These are phyloP conservation scores for Coryphaenoides rupestris DNA, from an alignment of 2,113 vertebrate species.

Conservation along the genomic window DNA sequence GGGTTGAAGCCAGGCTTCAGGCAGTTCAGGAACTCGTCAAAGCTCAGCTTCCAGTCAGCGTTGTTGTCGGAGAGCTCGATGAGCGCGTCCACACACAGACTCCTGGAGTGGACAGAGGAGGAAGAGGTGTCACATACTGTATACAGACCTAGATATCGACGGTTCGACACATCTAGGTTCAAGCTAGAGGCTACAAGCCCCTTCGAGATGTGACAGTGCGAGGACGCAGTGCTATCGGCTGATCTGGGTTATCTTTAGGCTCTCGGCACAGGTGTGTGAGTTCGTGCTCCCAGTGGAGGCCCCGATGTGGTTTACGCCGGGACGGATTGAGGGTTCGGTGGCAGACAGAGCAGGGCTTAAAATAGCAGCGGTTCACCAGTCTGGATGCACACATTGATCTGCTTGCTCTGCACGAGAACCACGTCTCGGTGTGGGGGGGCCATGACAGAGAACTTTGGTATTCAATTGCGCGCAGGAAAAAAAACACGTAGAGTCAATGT, in stretches of 20 bases:
- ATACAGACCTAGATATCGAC: neutral
- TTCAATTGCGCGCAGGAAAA: neutral
- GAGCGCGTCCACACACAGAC: slow-evolving; percentile 94
- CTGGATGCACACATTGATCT: slow-evolving; percentile 14
- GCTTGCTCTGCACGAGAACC: neutral
- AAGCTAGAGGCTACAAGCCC: neutral
- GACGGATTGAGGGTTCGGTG: slow-evolving; percentile 28
- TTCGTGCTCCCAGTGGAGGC: slow-evolving; percentile 21
- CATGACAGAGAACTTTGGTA: neutral
- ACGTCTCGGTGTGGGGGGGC: neutral
- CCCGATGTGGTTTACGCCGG: slow-evolving; percentile 26
- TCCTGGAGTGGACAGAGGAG: slow-evolving; percentile 77
- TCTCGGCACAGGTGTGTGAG: slow-evolving; percentile 23
- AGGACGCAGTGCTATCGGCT: too few relatives aligned
- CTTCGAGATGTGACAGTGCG: too few relatives aligned
- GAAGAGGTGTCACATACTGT: too few relatives aligned
- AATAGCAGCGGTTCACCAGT: slow-evolving; percentile 33
- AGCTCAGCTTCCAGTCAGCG: slow-evolving; percentile 97
- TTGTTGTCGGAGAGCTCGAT: slow-evolving; percentile 99
- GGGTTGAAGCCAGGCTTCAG: slow-evolving; percentile 93
- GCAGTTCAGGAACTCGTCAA: slow-evolving; percentile 96
- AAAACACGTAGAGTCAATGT: neutral
- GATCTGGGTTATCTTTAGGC: too few relatives aligned
- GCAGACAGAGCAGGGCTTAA: slow-evolving; percentile 12
- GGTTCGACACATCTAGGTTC: neutral